Conservation (phyloP, 2,888 invertebrate species). For the Torymus aiolomorphi region DNA sequence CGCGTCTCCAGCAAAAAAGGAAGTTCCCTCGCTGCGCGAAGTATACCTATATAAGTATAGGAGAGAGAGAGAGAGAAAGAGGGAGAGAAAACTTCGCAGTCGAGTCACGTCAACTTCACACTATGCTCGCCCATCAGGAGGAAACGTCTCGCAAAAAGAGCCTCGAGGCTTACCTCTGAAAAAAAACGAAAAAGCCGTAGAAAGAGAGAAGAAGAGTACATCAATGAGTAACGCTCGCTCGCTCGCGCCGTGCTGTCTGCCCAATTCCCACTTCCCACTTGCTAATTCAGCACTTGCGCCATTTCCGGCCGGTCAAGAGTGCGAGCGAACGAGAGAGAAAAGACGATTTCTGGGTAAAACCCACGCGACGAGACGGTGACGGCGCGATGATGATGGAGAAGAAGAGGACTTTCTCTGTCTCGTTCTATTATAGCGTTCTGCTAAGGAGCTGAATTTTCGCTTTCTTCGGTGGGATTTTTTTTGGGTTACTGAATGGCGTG, state of each 20-base stretch:
- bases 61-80: no score
- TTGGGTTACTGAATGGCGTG: no score
- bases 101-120: no score
- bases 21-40: no score
- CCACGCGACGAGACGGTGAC: constrained; percentile 60
- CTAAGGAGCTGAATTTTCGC: no score
- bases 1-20: no score
- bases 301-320: constrained; percentile 69
- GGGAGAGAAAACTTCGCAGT: no score
- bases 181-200: neutral
- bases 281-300: constrained; percentile 69
- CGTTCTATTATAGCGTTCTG: neutral
- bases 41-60: no score
- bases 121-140: constrained; percentile 12
- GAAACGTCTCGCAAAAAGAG: constrained; percentile 19
- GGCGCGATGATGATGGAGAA: constrained; percentile 8
- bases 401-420: neutral
- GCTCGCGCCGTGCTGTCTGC: constrained; percentile 71
- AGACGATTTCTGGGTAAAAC: constrained; percentile 68
- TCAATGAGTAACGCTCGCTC: constrained; percentile 61
- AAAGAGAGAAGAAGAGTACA: constrained; percentile 51
- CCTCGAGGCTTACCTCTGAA: neutral
- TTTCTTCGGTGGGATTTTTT: no score
- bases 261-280: constrained; percentile 70
- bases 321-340: constrained; percentile 25